Conservation (phyloP, 1,140 invertebrate genomes). For the Paramacrobiotus metropolitanus region DNA sequence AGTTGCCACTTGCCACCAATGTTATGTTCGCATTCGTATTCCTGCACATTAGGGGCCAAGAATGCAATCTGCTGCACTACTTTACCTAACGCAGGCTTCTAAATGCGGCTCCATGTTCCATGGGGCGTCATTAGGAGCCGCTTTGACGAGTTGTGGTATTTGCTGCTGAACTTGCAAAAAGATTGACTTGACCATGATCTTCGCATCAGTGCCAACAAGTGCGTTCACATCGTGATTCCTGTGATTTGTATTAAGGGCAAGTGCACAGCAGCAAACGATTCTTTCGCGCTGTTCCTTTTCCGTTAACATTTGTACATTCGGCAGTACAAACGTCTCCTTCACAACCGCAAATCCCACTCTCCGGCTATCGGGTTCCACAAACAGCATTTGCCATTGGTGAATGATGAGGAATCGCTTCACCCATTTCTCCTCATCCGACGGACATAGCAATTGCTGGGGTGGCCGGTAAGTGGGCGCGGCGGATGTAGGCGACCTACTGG, state of each 20-base stretch:
- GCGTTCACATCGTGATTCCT: not conserved
- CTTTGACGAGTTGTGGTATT: not conserved
- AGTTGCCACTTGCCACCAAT: no score
- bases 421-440: slow-evolving; percentile 2
- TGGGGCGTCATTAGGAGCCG: not conserved
- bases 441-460: not conserved
- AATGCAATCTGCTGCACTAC: not conserved
- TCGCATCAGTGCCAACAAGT: not conserved
- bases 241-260: not conserved
- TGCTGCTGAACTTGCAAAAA: not conserved
- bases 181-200: not conserved
- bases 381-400: slow-evolving; percentile 3
- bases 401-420: not conserved
- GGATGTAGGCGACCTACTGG: not conserved
- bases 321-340: not conserved
- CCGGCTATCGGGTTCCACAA: not conserved
- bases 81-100: not conserved
- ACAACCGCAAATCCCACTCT: not conserved
- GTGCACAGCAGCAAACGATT: not conserved
- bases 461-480: not conserved
- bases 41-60: no score
- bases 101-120: not conserved
- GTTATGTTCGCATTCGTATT: no score
- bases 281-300: not conserved
- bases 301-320: not conserved